A percentile compares a stretch with the other conserved stretches of the same genome.
Evolutionary conservation across 1,140 invertebrate species (phyloP).

Genomic region (Monochamus saltuarius): DNA sequence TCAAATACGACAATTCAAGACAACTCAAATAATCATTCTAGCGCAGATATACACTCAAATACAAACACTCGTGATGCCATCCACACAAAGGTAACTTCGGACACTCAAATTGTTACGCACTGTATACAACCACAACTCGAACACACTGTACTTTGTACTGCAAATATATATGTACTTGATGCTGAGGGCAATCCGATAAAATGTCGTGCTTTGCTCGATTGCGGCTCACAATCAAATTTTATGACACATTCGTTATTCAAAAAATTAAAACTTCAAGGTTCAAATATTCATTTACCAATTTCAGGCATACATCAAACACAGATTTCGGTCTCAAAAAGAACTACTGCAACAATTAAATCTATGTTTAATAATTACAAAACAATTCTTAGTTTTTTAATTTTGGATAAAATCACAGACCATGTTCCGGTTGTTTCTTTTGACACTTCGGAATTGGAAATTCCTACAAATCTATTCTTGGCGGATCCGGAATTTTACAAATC

Average conservation of each 20-base stretch:
- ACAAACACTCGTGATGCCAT: no score
- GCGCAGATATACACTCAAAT: background rate
- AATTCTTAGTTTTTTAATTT: constrained; percentile 15
- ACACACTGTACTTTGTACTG: constrained; percentile 13
- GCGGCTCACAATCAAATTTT: constrained; percentile 23
- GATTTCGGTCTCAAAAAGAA: background rate
- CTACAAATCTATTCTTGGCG: constrained; percentile 34
- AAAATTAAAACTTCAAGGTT: constrained; percentile 14
- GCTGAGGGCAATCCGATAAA: constrained; percentile 10
- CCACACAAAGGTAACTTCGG: no score
- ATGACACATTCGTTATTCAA: constrained; percentile 5
- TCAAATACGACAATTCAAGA: background rate
- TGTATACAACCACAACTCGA: background rate
- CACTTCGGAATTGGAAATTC: constrained; percentile 27
- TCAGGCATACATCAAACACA: constrained; percentile 14
- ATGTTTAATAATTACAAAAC: constrained; percentile 4
- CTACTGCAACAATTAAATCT: constrained; percentile 5
- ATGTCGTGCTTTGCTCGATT: constrained; percentile 12
- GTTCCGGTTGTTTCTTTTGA: constrained; percentile 6
- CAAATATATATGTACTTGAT: constrained; percentile 7
- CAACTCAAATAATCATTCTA: constrained; percentile 7
- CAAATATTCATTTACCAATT: constrained; percentile 13
- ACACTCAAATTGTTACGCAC: no score
- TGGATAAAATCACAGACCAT: constrained; percentile 8
- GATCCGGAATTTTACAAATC: constrained; percentile 38